Base-by-base conservation (phyloP, 2,113 vertebrate species). In the Odocoileus virginianus region DNA sequence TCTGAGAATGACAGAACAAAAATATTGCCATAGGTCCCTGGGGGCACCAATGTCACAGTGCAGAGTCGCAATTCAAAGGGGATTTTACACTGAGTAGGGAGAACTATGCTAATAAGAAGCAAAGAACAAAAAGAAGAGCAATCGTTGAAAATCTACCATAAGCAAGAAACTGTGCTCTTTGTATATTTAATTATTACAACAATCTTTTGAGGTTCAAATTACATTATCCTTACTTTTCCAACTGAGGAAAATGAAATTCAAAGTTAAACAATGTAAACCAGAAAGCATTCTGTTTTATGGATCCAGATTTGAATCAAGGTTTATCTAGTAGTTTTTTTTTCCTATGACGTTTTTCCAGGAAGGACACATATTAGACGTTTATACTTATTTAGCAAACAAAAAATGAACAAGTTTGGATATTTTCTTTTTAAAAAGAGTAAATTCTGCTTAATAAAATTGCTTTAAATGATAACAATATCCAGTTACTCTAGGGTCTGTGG, bases 211-310 rank as follows among this genome's bases (percentile, higher is more conserved):
- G 91, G 76, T 85, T 93, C 33, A 54, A 50, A 83, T 45, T 81
- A 74, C 40, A 47, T 30, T 86, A 58, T 79, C 54, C 9, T 88
- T 82, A 60, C 84, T 94, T 95, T 76, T 91, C 14, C 28, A 84
- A 25, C 33, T 27, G 15, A 97, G 5, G 8, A 89, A 79, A 92
- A 3, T 83, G 21, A 86, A 91, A 88, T 15, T 87, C 60, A 91
- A 94, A 54, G 13, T 91, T 79, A 93, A 85, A 52, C 40, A 79
- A 36, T 64, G 88, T 81, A 97, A 96, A n/a, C 7, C 85, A 85
- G 61, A 87, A 95, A 96, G 40, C 2, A 84, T 52, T n/a, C 78
- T 93, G 21, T 91, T 6, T n/a, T 94, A 93, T 40, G 9, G 12
- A 87, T 76, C 17, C 27, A 95, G 17, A 79, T 58, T 87, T 96